Evolutionary conservation across 2,888 invertebrate genomes (phyloP).

Genomic region (Nomada fabriciana): DNA sequence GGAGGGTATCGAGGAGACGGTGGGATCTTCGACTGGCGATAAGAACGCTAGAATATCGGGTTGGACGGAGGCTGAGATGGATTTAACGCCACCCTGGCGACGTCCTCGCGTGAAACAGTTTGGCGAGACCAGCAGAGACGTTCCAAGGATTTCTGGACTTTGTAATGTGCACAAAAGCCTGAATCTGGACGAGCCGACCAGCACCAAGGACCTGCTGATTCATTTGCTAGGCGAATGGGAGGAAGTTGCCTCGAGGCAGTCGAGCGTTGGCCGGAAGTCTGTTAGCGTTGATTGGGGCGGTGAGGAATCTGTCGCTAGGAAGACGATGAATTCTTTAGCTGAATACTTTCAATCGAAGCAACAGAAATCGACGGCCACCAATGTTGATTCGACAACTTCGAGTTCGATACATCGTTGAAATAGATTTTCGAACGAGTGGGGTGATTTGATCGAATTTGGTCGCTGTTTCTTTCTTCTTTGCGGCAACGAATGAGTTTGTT

Average conservation of each 20-base stretch:
- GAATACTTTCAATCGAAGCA: constrained; percentile 89
- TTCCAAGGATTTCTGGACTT: constrained; percentile 80
- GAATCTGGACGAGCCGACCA: constrained; percentile 80
- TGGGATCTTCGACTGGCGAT: not conserved
- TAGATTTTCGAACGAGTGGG: not conserved
- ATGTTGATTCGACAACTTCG: constrained; percentile 41
- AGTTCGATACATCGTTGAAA: constrained; percentile 72
- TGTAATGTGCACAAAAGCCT: constrained; percentile 79
- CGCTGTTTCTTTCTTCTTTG: not conserved
- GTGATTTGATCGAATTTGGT: too few species aligned
- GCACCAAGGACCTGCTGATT: constrained; percentile 91
- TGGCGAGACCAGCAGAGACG: constrained; percentile 81
- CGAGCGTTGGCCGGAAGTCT: constrained; percentile 86
- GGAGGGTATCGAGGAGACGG: constrained; percentile 20
- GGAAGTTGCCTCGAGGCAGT: constrained; percentile 85
- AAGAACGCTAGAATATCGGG: not conserved
- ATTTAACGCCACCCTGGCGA: constrained; percentile 81
- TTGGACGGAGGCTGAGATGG: constrained; percentile 69
- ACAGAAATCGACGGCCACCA: constrained; percentile 69
- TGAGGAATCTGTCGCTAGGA: constrained; percentile 90
- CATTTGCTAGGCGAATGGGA: constrained; percentile 92
- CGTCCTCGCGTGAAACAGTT: constrained; percentile 78
- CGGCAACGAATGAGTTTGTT: not conserved
- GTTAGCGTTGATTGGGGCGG: constrained; percentile 92
- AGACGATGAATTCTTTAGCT: constrained; percentile 92